These are phyloP conservation scores for Holacanthella duospinosa DNA, from an alignment of 2,888 invertebrate genomes.

Conservation along the genomic window DNA sequence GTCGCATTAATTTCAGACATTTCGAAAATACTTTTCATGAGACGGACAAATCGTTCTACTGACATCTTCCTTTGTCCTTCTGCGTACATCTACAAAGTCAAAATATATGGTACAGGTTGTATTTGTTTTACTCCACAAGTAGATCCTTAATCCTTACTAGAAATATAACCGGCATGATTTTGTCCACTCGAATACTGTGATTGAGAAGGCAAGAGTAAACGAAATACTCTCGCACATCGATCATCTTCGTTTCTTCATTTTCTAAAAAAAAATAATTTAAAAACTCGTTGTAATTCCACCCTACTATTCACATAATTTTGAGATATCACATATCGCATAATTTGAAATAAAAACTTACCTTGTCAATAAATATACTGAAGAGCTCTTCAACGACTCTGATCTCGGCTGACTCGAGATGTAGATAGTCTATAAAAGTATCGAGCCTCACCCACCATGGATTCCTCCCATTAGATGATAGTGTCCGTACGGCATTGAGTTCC, in stretches of 20 bases:
- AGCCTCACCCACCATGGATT: neutral
- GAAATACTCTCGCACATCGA: slow-evolving; percentile 72
- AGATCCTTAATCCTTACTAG: slow-evolving; percentile 13
- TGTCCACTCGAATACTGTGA: slow-evolving; percentile 18
- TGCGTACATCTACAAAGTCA: slow-evolving; percentile 22
- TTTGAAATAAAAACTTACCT: too few relatives aligned
- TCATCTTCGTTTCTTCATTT: slow-evolving; percentile 36
- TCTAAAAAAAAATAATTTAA: too few relatives aligned
- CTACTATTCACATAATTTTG: too few relatives aligned
- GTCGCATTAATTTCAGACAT: slow-evolving; percentile 13
- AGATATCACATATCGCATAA: too few relatives aligned
- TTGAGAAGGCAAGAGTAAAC: slow-evolving; percentile 25
- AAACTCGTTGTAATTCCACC: too few relatives aligned
- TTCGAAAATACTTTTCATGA: slow-evolving; percentile 18
- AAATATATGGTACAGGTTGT: slow-evolving; percentile 1
- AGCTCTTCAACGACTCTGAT: neutral
- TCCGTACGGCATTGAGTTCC: neutral
- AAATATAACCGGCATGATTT: slow-evolving; percentile 18
- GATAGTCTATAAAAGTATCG: neutral
- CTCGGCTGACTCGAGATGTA: neutral
- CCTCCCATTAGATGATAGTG: neutral
- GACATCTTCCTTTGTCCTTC: slow-evolving; percentile 18
- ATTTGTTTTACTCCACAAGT: neutral
- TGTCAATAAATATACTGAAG: neutral
- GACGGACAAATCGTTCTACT: slow-evolving; percentile 17